Conservation (phyloP, 2,888 invertebrate genomes). For the Germaria angustata region DNA sequence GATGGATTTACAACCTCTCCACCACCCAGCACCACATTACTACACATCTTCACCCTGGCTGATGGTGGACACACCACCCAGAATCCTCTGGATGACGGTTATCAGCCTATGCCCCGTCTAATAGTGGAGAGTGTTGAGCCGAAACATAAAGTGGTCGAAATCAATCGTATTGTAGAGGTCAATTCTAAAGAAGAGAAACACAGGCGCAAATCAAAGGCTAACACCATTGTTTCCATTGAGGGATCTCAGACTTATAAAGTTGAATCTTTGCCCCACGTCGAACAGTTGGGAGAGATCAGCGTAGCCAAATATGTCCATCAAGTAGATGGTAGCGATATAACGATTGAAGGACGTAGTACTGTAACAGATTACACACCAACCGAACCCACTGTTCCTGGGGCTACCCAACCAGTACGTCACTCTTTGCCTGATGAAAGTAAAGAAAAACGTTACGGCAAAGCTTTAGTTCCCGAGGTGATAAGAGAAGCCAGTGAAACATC, state of each 20-base stretch:
- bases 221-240: slow-evolving; percentile 80
- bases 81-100: slow-evolving; percentile 60
- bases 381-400: slow-evolving; percentile 69
- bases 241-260: slow-evolving; percentile 82
- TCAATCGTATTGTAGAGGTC: slow-evolving; percentile 86
- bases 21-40: slow-evolving; percentile 78
- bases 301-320: slow-evolving; percentile 85
- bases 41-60: slow-evolving; percentile 81
- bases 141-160: slow-evolving; percentile 84
- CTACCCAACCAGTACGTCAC: slow-evolving; percentile 73
- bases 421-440: slow-evolving; percentile 69
- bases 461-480: slow-evolving; percentile 77
- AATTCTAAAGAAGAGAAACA: slow-evolving; percentile 84
- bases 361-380: slow-evolving; percentile 79
- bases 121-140: slow-evolving; percentile 69
- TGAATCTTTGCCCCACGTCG: slow-evolving; percentile 83
- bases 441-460: slow-evolving; percentile 73
- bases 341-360: slow-evolving; percentile 79
- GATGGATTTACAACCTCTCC: slow-evolving; percentile 72
- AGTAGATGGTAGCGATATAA: slow-evolving; percentile 80
- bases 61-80: slow-evolving; percentile 71
- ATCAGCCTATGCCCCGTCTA: slow-evolving; percentile 52
- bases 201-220: slow-evolving; percentile 81
- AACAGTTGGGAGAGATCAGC: slow-evolving; percentile 86
- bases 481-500: slow-evolving; percentile 82